phyloP scores from a whole-genome alignment of 1,140 invertebrate species.

The Eupristina koningsbergeri region DNA sequence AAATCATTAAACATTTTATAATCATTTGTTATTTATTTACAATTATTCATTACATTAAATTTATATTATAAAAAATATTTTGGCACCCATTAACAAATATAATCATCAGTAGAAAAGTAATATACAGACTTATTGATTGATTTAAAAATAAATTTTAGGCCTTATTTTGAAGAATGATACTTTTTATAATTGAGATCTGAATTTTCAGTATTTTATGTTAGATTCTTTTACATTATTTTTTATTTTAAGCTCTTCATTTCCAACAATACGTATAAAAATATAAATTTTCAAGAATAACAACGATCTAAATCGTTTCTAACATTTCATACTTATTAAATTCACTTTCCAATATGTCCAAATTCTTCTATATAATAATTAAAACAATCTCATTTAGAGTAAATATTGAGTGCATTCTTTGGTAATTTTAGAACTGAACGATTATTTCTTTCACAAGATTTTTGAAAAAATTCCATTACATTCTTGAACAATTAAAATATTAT shows the following conservation, averaged over 20 bases:
- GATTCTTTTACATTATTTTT: not conserved
- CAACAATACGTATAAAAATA: slow-evolving; percentile 43
- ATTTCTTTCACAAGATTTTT: not conserved
- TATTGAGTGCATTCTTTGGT: slow-evolving; percentile 47
- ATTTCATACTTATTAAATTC: slow-evolving; percentile 9
- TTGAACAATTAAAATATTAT: not conserved
- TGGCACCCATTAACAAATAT: slow-evolving; percentile 19
- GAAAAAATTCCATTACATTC: not conserved
- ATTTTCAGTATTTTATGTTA: slow-evolving; percentile 3
- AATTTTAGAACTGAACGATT: slow-evolving; percentile 23
- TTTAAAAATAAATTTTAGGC: slow-evolving; percentile 10
- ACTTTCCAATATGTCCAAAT: not conserved
- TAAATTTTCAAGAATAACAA: slow-evolving; percentile 28
- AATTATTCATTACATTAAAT: slow-evolving; percentile 43
- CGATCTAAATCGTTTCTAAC: slow-evolving; percentile 21
- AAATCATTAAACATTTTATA: slow-evolving; percentile 45
- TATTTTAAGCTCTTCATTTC: slow-evolving; percentile 35
- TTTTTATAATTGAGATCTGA: slow-evolving; percentile 36
- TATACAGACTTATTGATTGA: not conserved
- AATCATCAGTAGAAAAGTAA: slow-evolving; percentile 14
- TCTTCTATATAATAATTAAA: not conserved
- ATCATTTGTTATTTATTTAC: slow-evolving; percentile 48
- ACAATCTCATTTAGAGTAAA: not conserved
- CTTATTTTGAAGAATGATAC: slow-evolving; percentile 13
- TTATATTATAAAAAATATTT: slow-evolving; percentile 47